phyloP scores from a whole-genome alignment of 2,113 vertebrate genomes.

The Falco punctatus region DNA sequence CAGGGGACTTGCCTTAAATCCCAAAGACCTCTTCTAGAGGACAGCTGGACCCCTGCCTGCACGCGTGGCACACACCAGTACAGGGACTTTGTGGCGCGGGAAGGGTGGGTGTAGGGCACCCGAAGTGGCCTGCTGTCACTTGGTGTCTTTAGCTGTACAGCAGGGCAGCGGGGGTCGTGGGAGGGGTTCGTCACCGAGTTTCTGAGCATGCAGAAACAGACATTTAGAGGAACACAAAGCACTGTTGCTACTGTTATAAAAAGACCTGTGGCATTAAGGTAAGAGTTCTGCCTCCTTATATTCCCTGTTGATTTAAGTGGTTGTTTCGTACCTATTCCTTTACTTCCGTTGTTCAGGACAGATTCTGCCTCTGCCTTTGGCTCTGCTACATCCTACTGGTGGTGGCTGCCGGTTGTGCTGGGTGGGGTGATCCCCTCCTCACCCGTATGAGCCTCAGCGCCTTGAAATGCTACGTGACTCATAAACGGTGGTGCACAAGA shows the following conservation, averaged over 20 bases:
- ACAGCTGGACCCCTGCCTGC: not conserved
- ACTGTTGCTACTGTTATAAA: not conserved
- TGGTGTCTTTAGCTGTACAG: not conserved
- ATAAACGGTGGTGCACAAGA: not conserved
- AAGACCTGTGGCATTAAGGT: not conserved
- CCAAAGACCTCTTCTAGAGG: not conserved
- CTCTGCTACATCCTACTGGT: not conserved
- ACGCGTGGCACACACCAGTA: not conserved
- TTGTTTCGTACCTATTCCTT: not conserved
- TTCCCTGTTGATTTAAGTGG: not conserved
- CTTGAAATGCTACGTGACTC: not conserved
- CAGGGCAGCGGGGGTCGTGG: not conserved
- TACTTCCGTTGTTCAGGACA: not conserved
- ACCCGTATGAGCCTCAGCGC: not conserved
- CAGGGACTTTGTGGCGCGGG: not conserved
- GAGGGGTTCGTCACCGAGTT: not conserved
- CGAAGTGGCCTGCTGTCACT: not conserved
- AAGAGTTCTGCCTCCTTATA: not conserved
- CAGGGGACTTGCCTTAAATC: conserved; percentile 55
- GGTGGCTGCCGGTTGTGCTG: not conserved
- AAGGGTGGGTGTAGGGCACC: not conserved
- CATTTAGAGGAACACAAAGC: not conserved
- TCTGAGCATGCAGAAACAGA: not conserved
- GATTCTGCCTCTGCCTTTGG: not conserved
- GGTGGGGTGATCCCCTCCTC: not conserved